Base-by-base conservation (phyloP, 2,797 vertebrate genomes). In the Chaenodraco wilsoni region DNA sequence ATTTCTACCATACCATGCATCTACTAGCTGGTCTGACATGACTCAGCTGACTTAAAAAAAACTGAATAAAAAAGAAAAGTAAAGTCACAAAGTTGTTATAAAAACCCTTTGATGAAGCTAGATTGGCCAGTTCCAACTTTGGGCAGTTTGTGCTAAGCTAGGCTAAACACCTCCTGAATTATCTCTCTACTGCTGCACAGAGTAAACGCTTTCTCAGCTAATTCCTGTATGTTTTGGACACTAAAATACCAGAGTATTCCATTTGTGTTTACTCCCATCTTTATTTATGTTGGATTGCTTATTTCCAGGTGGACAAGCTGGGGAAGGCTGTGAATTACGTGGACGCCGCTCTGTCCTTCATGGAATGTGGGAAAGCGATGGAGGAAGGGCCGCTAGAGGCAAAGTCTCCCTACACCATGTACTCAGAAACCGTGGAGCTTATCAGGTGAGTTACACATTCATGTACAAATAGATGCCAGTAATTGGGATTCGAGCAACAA, bases 351-450 rank as follows among this genome's bases (percentile, higher is more conserved):
- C 92, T 99, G 54, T 98, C 97, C 0, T 99, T 99, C 82, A 99
- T 99, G 92, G 98, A 99, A 89, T 99, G 98, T 88, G 98, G 98
- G 74, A 99, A 99, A 85, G 98, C 97, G 3, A 98, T 99, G 98
- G 98, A 99, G 72, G 96, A 97, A 88, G 97, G 98, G 5, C 98
- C 98, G 0, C 95, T 99, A 45, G 98, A 99, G 85, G 97, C 97
- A 27, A 99, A 99, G 83, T 99, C 98, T 76, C 98, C 98, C 5
- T 98, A 97, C 10, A 96, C 96, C 23, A 99, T 99, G 98, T 99
- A 99, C 85, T 96, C 98, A 0, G 98, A 99, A 94, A 99, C 98
- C 0, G 97, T 99, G 84, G 98, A 99, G 90, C 96, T 99, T 21
- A 98, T 99, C 90, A 96, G 97, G 98, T 98, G 88, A 91, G 73